A percentile compares a stretch with the other conserved stretches of the same genome.
Conservation (phyloP, 2,113 vertebrate genomes). For the Martes martes region DNA sequence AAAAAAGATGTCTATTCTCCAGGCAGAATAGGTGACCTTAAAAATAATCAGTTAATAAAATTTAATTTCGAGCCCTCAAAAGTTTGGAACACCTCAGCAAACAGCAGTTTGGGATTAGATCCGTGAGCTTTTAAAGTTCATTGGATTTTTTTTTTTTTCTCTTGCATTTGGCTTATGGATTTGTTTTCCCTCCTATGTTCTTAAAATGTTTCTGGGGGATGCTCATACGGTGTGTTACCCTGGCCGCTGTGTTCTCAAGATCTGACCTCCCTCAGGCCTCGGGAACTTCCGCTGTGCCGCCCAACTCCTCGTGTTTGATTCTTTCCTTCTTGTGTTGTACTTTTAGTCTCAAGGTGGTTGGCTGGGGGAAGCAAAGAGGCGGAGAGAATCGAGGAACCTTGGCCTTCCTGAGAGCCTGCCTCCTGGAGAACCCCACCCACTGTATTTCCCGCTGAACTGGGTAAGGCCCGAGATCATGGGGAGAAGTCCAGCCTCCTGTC, state of each 20-base stretch:
- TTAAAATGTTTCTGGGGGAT: not conserved
- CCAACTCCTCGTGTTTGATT: too few relatives aligned
- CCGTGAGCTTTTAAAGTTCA: not conserved
- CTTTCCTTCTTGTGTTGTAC: not conserved
- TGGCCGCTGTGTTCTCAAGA: not conserved
- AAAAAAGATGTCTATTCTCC: conserved; percentile 17
- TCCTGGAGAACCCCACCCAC: not conserved
- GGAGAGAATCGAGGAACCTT: not conserved
- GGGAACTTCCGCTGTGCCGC: not conserved
- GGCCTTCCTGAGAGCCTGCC: not conserved
- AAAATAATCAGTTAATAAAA: not conserved
- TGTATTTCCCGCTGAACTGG: too few relatives aligned
- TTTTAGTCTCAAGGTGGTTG: not conserved
- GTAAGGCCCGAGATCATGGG: not conserved
- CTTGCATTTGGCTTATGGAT: not conserved
- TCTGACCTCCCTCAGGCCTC: not conserved
- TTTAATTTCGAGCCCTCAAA: not conserved
- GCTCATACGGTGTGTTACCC: not conserved
- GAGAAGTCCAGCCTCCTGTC: not conserved
- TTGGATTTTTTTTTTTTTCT: not conserved
- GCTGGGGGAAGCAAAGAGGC: not conserved
- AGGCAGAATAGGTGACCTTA: not conserved
- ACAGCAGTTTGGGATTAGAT: not conserved
- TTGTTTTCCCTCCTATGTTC: not conserved
- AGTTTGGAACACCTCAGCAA: not conserved